Percentiles rank a stretch among this genome's conserved stretches.
phyloP scores from a whole-genome alignment of 2,888 invertebrate genomes.

The Bembecia ichneumoniformis region DNA sequence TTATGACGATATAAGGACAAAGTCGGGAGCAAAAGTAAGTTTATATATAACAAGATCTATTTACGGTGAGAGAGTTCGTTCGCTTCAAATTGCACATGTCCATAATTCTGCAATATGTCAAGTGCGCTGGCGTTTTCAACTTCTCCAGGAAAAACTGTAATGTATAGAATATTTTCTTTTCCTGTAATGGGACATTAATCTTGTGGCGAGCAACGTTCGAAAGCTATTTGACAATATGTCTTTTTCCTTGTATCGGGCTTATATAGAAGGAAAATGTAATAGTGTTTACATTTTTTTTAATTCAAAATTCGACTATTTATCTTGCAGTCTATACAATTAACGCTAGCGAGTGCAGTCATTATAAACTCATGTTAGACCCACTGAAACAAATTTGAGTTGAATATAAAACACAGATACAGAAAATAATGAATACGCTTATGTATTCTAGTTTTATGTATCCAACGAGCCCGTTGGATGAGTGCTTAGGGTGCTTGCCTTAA shows the following conservation, averaged over 20 bases:
- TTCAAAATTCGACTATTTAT: too few relatives aligned
- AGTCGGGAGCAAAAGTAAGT: too few relatives aligned
- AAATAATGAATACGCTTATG: too few relatives aligned
- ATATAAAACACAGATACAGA: neutral
- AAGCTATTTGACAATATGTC: constrained; percentile 30
- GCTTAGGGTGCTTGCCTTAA: too few relatives aligned
- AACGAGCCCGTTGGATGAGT: too few relatives aligned
- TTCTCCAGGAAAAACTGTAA: neutral
- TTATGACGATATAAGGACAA: too few relatives aligned
- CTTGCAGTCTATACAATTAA: neutral
- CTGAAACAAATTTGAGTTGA: neutral
- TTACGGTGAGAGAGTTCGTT: too few relatives aligned
- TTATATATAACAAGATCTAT: too few relatives aligned
- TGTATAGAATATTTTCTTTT: constrained; percentile 5
- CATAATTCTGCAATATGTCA: neutral
- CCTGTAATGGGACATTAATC: constrained; percentile 44
- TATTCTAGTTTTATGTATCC: too few relatives aligned
- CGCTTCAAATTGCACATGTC: neutral
- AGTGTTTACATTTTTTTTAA: too few relatives aligned
- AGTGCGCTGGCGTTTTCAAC: neutral
- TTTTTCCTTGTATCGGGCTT: constrained; percentile 12
- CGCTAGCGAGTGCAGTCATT: too few relatives aligned
- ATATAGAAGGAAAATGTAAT: neutral
- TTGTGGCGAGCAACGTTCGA: constrained; percentile 22
- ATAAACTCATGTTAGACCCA: too few relatives aligned